Base-by-base conservation (phyloP, 1,140 invertebrate genomes). In the Hermatobates lingyangjiaoensis region DNA sequence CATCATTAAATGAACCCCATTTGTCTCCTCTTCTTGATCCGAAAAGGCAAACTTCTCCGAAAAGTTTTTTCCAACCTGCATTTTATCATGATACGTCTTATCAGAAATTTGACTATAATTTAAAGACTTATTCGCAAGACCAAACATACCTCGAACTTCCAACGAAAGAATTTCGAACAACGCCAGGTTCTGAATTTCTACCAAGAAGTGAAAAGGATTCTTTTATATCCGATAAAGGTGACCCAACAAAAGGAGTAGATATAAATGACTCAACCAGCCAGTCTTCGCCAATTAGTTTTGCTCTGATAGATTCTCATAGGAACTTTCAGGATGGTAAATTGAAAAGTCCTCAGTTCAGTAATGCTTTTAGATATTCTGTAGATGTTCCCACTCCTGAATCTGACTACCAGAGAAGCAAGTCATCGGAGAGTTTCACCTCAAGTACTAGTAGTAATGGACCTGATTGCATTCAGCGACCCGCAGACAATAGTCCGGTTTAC, bases 241-340 rank as follows among this genome's bases (percentile, higher is more conserved):
- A 14, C 18, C 14, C 5, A 4, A 42, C 14, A 18, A 42, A 42
- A 18, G 5, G 7, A 5, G 7, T 42, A 7, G 39, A 42, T 5
- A 20, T 20, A 7, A 10, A 5, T 20, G 39, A 42, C 18, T 20
- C 5, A 42, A 18, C 66, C 58, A 77, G 72, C 57, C 80, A 82
- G 57, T 80, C 77, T 1, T 81, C 79, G 2, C 79, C 80, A 14
- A 80, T 81, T 46, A 81, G 79, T 64, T 83, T 79, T 64, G 80
- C 79, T 3, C 76, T 80, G 52, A 80, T 82, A 71, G 80, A 83
- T 63, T 69, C 71, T 1, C 61, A 60, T 14, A 46, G 49, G 24
- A 63, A 59, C 48, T 61, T 55, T 45, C 61, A 57, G 30, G 63
- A 57, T 39, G 15, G 7, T 7, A 45, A 40, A 27, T 14, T 42